Percentiles rank a stretch among this genome's conserved stretches.
Conservation (phyloP, 2,113 vertebrate genomes). For the Gallinago paraguaiae region DNA sequence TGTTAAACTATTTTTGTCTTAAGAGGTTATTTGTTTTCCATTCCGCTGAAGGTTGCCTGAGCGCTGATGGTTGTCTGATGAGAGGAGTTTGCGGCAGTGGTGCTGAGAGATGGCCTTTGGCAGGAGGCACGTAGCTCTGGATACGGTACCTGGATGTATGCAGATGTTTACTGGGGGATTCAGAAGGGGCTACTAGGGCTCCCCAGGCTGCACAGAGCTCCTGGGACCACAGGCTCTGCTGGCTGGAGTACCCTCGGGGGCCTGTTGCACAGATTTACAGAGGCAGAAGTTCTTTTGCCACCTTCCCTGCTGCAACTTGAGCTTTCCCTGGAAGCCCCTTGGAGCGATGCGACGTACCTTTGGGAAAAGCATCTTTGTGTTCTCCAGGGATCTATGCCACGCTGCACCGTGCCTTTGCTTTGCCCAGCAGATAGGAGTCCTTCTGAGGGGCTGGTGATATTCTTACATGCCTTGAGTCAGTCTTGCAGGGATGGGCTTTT, state of each 20-base stretch:
- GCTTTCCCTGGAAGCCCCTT: background rate
- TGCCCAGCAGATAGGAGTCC: background rate
- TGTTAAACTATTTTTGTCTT: background rate
- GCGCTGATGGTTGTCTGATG: background rate
- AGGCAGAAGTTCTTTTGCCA: background rate
- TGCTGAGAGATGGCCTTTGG: background rate
- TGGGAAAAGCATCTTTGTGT: rapidly evolving
- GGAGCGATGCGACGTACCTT: background rate
- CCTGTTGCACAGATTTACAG: background rate
- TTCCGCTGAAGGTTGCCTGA: background rate
- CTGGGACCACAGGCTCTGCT: background rate
- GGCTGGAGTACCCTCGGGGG: no score
- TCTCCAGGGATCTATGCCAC: background rate
- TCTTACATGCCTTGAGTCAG: background rate
- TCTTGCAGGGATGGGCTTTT: background rate
- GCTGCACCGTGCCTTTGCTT: rapidly evolving
- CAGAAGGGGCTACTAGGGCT: background rate
- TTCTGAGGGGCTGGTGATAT: background rate
- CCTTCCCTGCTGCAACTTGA: background rate
- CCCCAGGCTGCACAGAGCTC: background rate
- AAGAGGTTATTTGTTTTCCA: background rate
- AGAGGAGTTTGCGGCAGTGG: background rate
- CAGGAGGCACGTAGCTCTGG: background rate
- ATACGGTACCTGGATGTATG: rapidly evolving
- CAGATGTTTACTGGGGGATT: background rate